Evolutionary conservation across 2,797 vertebrate genomes (phyloP), one percentile per base, ranked within the genome.

Genomic region (Fringilla coelebs): DNA sequence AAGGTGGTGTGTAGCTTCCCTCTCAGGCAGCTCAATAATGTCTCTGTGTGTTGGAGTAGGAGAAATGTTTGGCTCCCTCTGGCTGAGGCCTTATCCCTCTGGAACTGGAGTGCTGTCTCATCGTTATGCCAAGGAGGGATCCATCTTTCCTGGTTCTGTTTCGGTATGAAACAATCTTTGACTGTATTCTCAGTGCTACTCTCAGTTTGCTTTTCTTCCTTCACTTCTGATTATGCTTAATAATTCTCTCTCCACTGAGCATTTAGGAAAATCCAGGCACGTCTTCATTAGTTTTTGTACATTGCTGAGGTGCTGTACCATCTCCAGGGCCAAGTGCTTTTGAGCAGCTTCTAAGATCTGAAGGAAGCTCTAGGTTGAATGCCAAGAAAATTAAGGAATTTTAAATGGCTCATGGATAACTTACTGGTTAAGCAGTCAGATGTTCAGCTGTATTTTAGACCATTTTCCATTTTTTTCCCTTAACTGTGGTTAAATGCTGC

Each of bases 341-440:
- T 11, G 36, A 68, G 36, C 21, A 67, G 12, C 17, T 79, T 40
- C 4, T 68, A 25, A 52, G 18, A 38, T 10, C 7, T 49, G 41
- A n/a, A 18, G 38, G 52, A 34, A 46, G 17, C 18, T n/a, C 11
- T 13, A 19, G 14, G 20, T 43, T 86, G 45, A 46, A 46, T 54
- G 25, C 13, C 36, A 73, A 73, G 48, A 10, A 41, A 57, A 29
- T 7, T 7, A n/a, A 25, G 11, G 22, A 28, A 11, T 61, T 80
- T 67, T 49, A 57, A 61, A 17, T 14, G 24, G 21, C 62, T 12
- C 11, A 9, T 57, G 41, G 58, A 19, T 85, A 54, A 46, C 54
- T 58, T 26, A 22, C 0, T 38, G 31, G 12, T 77, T 82, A 54
- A 65, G 34, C 46, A 61, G 28, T 63, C 0, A 0, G 36, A 24